A percentile compares a stretch with the other conserved stretches of the same genome.
Evolutionary conservation across 1,140 invertebrate genomes (phyloP).

Genomic region (Drosophila arawakana): DNA sequence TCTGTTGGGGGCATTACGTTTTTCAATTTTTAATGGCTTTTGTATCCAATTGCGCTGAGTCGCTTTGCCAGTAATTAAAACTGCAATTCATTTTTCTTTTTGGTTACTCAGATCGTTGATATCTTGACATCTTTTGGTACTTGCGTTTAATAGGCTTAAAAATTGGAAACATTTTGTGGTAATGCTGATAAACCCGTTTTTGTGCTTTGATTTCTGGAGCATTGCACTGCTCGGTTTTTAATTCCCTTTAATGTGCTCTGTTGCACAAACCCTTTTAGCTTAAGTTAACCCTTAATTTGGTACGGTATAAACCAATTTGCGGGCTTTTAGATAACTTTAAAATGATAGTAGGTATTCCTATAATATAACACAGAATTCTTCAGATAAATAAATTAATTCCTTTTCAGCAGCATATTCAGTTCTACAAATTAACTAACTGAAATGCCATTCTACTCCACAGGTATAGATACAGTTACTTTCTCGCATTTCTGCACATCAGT

Average conservation of each 20-base stretch:
- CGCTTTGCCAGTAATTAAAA: constrained; percentile 65
- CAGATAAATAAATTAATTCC: too few relatives aligned
- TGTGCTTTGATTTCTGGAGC: constrained; percentile 48
- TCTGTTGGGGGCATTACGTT: constrained; percentile 22
- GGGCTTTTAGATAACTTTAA: constrained; percentile 3
- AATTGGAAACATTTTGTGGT: constrained; percentile 57
- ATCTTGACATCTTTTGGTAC: constrained; percentile 31
- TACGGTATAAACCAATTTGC: constrained; percentile 37
- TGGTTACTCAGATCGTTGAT: background rate
- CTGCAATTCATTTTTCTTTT: constrained; percentile 52
- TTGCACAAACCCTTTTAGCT: background rate
- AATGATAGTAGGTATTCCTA: background rate
- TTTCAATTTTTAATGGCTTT: constrained; percentile 67
- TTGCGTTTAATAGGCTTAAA: constrained; percentile 65
- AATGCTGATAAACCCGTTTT: constrained; percentile 20
- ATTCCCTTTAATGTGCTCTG: background rate
- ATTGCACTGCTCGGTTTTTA: constrained; percentile 1
- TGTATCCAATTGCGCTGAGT: constrained; percentile 55
- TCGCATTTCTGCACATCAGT: background rate
- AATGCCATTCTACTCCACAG: too few relatives aligned
- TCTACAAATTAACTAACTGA: too few relatives aligned
- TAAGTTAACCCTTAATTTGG: background rate
- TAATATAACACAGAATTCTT: too few relatives aligned
- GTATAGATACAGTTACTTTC: background rate
- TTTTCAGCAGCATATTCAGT: too few relatives aligned